Conservation (phyloP, 2,113 vertebrate species). For the Isurus oxyrinchus region DNA sequence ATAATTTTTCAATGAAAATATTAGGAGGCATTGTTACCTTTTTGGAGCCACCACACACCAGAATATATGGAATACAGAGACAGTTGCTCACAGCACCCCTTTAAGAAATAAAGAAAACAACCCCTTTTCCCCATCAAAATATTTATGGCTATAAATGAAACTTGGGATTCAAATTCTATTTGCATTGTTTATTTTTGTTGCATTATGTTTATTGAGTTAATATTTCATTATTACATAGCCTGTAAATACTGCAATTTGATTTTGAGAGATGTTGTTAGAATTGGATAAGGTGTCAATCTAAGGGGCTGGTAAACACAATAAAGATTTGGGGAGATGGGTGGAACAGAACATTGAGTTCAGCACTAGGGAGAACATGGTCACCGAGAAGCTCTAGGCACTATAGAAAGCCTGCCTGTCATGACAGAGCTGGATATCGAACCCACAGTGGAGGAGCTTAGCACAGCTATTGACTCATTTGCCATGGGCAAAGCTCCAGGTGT, state of each 20-base stretch:
- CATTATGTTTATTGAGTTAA: not conserved
- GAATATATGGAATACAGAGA: not conserved
- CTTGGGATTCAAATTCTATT: not conserved
- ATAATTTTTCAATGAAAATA: not conserved
- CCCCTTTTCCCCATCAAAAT: not conserved
- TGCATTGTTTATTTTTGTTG: not conserved
- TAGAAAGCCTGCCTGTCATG: too few species aligned
- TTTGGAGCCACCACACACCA: not conserved
- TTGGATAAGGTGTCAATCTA: not conserved
- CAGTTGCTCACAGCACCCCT: not conserved
- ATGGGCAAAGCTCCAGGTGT: too few species aligned
- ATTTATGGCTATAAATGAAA: not conserved
- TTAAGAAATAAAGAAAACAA: not conserved
- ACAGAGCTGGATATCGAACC: too few species aligned
- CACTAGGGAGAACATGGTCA: too few species aligned
- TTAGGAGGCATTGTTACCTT: not conserved
- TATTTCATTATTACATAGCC: not conserved
- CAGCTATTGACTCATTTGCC: too few species aligned
- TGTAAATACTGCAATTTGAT: not conserved
- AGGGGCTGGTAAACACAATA: not conserved
- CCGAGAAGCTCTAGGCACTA: too few species aligned
- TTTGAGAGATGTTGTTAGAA: not conserved
- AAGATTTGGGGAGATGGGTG: too few species aligned
- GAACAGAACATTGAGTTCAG: too few species aligned
- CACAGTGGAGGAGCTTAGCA: too few species aligned